These are phyloP conservation scores for Otus scops DNA, from an alignment of 2,797 vertebrate genomes.

Conservation along the genomic window DNA sequence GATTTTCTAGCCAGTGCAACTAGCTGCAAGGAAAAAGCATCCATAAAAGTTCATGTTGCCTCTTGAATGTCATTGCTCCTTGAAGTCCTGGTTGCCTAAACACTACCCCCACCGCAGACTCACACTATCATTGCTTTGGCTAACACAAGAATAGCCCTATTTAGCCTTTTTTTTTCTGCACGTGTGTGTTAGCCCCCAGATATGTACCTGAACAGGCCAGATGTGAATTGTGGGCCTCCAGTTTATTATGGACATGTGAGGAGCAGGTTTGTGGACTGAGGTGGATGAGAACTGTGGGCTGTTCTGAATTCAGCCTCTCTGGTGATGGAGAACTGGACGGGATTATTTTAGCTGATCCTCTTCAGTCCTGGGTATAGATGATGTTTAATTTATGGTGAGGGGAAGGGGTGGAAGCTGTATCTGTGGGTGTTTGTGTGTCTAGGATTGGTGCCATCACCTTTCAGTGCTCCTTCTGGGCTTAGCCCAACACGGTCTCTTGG, in stretches of 20 bases:
- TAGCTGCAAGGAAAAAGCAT: neutral
- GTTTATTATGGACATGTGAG: neutral
- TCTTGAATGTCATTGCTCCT: neutral
- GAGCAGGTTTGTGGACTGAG: neutral
- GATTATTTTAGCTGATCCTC: neutral
- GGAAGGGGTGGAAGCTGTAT: neutral
- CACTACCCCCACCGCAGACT: fast-evolving
- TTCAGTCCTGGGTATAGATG: neutral
- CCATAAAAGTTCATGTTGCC: neutral
- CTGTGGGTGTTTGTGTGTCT: neutral
- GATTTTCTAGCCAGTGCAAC: neutral
- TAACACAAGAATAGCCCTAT: neutral
- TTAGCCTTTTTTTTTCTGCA: neutral
- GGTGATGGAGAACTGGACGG: neutral
- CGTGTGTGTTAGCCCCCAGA: neutral
- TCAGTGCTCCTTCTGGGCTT: neutral
- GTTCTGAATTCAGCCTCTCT: neutral
- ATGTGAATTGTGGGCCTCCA: neutral
- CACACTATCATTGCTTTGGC: neutral
- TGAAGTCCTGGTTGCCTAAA: neutral
- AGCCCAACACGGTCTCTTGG: neutral
- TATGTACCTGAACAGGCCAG: neutral
- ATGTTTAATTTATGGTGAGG: neutral
- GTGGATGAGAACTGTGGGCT: neutral
- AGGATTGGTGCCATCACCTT: neutral